Percentiles rank a stretch among this genome's conserved stretches.
Conservation (phyloP, 2,888 invertebrate genomes). For the Cactoblastis cactorum region DNA sequence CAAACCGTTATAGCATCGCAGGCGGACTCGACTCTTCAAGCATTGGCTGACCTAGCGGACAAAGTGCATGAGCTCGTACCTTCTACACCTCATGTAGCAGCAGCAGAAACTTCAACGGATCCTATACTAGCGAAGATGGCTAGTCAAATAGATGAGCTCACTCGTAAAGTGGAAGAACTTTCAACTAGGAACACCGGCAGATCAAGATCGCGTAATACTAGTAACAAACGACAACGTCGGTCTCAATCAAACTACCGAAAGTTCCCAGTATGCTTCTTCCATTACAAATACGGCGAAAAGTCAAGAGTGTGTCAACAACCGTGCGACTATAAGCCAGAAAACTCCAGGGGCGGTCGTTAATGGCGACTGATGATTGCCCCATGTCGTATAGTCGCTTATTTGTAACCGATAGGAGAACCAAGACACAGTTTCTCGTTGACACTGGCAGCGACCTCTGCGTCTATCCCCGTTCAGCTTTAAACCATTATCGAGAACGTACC, state of each 20-base stretch:
- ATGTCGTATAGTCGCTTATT: slow-evolving; percentile 27
- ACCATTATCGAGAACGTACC: too few relatives aligned
- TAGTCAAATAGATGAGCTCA: neutral
- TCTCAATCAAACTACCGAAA: slow-evolving; percentile 4
- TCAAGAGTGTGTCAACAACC: too few relatives aligned
- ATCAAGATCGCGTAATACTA: neutral
- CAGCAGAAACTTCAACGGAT: neutral
- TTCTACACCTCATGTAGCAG: slow-evolving; percentile 12
- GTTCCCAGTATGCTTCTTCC: slow-evolving; percentile 25
- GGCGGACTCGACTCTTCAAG: slow-evolving; percentile 10
- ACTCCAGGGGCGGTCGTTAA: slow-evolving; percentile 20
- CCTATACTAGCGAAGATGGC: neutral
- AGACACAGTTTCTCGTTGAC: slow-evolving; percentile 24
- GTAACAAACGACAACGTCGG: neutral
- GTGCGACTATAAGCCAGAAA: slow-evolving; percentile 19
- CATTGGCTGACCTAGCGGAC: slow-evolving; percentile 21
- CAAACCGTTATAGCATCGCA: slow-evolving; percentile 21
- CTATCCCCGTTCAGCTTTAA: slow-evolving; percentile 16
- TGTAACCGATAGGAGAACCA: slow-evolving; percentile 22
- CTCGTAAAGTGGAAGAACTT: neutral
- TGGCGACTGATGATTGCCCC: slow-evolving; percentile 19
- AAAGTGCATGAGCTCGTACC: slow-evolving; percentile 19
- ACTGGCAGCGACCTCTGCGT: slow-evolving; percentile 19
- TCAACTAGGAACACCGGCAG: neutral
- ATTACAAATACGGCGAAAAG: too few relatives aligned